Evolutionary conservation across 2,797 vertebrate genomes (phyloP).

Genomic region (Sebastes minor): DNA sequence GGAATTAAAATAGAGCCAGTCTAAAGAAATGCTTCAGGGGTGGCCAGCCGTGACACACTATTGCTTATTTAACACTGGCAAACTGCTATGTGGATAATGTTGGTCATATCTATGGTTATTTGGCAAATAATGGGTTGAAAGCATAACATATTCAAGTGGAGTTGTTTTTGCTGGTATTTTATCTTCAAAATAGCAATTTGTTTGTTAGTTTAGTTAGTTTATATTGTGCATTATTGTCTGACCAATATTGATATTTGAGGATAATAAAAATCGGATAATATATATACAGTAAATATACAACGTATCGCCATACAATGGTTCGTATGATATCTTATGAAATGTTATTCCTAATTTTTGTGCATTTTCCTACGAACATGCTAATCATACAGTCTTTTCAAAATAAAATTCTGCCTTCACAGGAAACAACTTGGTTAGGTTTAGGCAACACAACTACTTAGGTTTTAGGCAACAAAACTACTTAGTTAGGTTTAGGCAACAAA

Average conservation of each 20-base stretch:
- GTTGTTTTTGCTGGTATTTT: neutral
- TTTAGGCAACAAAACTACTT: too few relatives aligned
- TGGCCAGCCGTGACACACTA: conserved; percentile 16
- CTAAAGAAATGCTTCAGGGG: conserved; percentile 11
- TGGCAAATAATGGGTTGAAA: neutral
- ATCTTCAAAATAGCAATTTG: neutral
- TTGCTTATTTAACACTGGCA: conserved; percentile 1
- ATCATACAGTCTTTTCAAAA: accelerated
- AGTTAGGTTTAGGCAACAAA: too few relatives aligned
- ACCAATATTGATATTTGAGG: neutral
- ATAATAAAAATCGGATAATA: neutral
- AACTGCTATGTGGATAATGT: neutral
- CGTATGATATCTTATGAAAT: neutral
- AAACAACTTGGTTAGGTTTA: neutral
- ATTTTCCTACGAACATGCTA: neutral
- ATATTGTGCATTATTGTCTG: neutral
- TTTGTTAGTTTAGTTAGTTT: neutral
- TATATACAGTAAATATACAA: neutral
- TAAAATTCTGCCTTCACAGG: neutral
- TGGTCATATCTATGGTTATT: neutral
- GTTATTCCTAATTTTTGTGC: neutral
- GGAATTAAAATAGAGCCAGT: conserved; percentile 20
- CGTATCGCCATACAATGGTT: neutral
- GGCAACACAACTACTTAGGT: too few relatives aligned
- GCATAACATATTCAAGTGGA: neutral